Base-by-base conservation (phyloP, 2,888 invertebrate genomes). In the Periphyllus acericola region DNA sequence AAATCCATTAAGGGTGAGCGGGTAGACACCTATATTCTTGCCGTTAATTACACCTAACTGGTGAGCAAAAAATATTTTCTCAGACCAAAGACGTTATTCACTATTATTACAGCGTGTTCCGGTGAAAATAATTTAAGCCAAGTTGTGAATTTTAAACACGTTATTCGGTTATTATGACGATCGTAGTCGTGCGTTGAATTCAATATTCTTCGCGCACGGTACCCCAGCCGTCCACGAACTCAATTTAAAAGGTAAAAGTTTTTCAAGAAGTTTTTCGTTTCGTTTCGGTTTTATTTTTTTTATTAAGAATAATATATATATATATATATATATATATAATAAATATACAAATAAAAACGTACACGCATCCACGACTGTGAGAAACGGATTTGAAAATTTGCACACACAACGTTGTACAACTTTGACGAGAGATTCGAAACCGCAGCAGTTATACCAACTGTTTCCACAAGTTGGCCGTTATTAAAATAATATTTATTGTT, bases 221-320 rank as follows among this genome's bases (percentile, higher is more conserved):
- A 83, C 83, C 4, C 21, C 60, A 8, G 29, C 25, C 1, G 34
- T 84, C 68, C 34, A 19, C 68, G 32, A 68, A 66, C 46, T 68
- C 46, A 76, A 84, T 76, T 76, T 76, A 76, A 76, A 75, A 29
- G 29, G 55, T 34, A 83, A 81, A 79, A 55, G 74, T 83, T 80
- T 75, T 72, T 75, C 71, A 6, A 29, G 25, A 60, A 83, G 29
- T 60, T 75, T 83, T 60, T 83, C 74, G 36, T 74, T 83, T 9
- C 36, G 34, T 83, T 52, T 82, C 3, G 17, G 1, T 46, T 46
- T 46, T 46, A 40, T 40, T 40, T 40, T 9, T 40, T 40, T 40
- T 40, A 6, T 40, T 8, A 9, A 9, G 40, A 5, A 36, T 40
- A 8, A 8, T 40, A 40, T 40, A 14, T 46, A 46, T 46, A 46